phyloP scores from a whole-genome alignment of 53 echinoderm and acorn worm genomes.

The Holothuria leucospilota region DNA sequence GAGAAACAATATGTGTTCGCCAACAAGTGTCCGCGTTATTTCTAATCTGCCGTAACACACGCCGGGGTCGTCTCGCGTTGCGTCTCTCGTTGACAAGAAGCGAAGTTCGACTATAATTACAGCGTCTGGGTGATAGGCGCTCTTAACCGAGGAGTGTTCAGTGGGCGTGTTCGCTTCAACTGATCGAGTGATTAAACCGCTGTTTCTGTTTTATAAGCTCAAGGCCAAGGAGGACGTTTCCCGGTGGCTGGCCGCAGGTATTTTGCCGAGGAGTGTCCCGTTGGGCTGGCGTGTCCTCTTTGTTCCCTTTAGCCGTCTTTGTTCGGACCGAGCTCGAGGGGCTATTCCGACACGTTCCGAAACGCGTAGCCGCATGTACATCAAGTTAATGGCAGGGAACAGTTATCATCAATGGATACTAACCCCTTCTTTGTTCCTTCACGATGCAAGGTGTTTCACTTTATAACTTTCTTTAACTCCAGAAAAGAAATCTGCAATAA shows the following conservation, averaged over 20 bases:
- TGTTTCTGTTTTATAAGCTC: constrained; percentile 36
- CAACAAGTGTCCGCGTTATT: constrained; percentile 22
- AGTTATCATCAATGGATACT: too few species aligned
- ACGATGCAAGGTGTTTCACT: too few species aligned
- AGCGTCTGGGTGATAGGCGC: constrained; percentile 17
- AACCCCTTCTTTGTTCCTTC: too few species aligned
- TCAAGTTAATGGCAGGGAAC: too few species aligned
- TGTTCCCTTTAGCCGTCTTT: constrained; percentile 29
- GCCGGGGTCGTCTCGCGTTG: constrained; percentile 24
- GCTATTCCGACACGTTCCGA: too few species aligned
- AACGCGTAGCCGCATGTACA: too few species aligned
- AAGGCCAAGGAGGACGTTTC: constrained; percentile 30
- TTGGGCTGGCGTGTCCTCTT: constrained; percentile 35
- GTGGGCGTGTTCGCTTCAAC: constrained; percentile 20
- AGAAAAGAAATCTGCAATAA: too few species aligned
- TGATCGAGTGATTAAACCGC: constrained; percentile 30
- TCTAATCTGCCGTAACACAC: constrained; percentile 19
- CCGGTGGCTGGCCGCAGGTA: constrained; percentile 45
- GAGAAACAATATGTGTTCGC: constrained; percentile 20
- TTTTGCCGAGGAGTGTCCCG: constrained; percentile 42
- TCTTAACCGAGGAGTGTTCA: background rate
- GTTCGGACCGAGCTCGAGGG: constrained; percentile 10
- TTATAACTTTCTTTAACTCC: too few species aligned
- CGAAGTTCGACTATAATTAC: constrained; percentile 24
- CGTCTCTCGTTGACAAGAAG: constrained; percentile 5